These are phyloP conservation scores for Pelmatolapia mariae DNA, from an alignment of 2,113 vertebrate genomes.

Conservation along the genomic window DNA sequence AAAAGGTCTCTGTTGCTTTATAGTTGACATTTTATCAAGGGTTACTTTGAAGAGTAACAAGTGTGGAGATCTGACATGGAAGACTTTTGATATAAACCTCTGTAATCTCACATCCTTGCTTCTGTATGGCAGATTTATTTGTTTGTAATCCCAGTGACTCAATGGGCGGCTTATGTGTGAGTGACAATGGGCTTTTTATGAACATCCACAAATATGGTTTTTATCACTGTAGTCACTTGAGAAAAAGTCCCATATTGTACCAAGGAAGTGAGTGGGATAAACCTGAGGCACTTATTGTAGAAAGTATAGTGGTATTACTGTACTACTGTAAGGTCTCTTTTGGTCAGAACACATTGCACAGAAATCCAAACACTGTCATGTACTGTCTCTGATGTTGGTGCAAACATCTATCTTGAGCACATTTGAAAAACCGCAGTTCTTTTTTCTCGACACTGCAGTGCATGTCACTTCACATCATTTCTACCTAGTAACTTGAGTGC, in stretches of 20 bases:
- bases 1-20: neutral
- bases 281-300: neutral
- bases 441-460: neutral
- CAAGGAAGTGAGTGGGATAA: neutral
- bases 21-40: neutral
- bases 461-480: neutral
- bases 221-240: neutral
- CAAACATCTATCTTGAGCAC: neutral
- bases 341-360: neutral
- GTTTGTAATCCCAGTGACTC: neutral
- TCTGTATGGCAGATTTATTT: neutral
- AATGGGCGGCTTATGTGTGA: neutral
- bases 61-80: neutral
- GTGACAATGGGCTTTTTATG: neutral
- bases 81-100: conserved; percentile 10
- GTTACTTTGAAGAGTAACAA: conserved; percentile 4
- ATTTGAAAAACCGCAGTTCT: neutral
- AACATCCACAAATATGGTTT: neutral
- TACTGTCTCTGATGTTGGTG: neutral
- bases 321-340: neutral
- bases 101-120: neutral
- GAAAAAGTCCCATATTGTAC: neutral
- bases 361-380: neutral
- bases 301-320: neutral
- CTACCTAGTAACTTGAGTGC: neutral